These are phyloP conservation scores for Chlorodrepanis virens DNA, from an alignment of 2,113 vertebrate genomes.

Conservation along the genomic window DNA sequence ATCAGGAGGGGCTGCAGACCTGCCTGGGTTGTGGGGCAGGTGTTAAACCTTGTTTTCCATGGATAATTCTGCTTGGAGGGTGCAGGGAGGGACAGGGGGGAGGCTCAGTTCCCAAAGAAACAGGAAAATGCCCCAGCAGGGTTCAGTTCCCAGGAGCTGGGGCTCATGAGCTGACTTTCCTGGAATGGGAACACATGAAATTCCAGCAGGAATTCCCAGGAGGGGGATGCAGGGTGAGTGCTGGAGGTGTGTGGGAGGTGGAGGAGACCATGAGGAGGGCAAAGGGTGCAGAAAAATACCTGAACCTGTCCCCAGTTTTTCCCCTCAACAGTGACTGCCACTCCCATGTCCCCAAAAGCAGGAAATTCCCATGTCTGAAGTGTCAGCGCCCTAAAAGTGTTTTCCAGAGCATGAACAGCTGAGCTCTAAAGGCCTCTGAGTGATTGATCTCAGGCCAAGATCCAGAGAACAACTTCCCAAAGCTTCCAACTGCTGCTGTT, in stretches of 20 bases:
- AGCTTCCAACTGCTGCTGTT: background rate
- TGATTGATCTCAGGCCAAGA: background rate
- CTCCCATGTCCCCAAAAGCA: background rate
- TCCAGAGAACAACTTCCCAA: background rate
- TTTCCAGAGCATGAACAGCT: background rate
- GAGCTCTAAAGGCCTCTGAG: background rate
- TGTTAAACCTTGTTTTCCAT: rapidly evolving
- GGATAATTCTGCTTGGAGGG: background rate
- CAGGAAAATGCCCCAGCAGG: background rate
- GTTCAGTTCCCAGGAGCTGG: background rate
- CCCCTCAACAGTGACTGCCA: background rate
- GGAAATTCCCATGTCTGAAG: background rate
- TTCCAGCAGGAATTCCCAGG: background rate
- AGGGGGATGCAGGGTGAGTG: rapidly evolving
- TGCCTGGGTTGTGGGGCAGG: background rate
- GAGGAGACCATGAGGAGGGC: background rate
- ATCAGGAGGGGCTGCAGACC: background rate
- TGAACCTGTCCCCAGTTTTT: background rate
- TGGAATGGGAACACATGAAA: background rate
- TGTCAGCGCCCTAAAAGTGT: background rate
- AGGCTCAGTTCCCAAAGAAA: background rate
- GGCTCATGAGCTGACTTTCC: background rate
- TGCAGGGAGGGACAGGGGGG: background rate
- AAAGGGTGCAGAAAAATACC: background rate
- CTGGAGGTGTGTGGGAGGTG: background rate